Base-by-base conservation (phyloP, 2,888 invertebrate genomes). In the Polyommatus icarus region DNA sequence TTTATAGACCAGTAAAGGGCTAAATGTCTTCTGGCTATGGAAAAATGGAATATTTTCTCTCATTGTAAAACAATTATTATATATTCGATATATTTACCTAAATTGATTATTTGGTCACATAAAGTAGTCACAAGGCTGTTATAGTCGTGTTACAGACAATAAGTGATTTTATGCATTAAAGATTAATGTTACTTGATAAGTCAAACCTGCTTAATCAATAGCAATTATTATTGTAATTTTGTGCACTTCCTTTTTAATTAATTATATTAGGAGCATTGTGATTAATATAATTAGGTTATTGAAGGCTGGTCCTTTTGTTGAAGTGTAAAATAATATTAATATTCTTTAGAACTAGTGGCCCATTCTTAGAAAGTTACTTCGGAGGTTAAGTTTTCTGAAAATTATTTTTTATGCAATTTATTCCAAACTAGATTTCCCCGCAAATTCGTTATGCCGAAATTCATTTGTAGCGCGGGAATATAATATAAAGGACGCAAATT, bases 271-370 rank as follows among this genome's bases (percentile, higher is more conserved):
- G 67, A 67, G 5, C 73, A 75, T 50, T 75, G 75, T 75, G 54
- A 75, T 75, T 75, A 15, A 61, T 61, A 67, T 67, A 29, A 67
- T 67, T 29, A 29, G 24, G 29, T 18, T 67, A 71, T 72, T 75
- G 7, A 75, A 75, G 75, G 75, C 75, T 75, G 75, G 75, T 50
- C 75, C 54, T 75, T 75, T 40, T 15, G 46, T 46, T 40, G 36
- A 72, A 46, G 20, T 67, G 67, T 67, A 29, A 29, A 67, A 61
- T 61, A 61, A 61, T 61, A 24, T 61, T 61, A 61, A 24, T 24
- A 67, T 67, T 67, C 15, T 67, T 32, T 67, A 67, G 67, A 67
- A 67, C 67, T 67, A 67, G 67, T 67, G 18, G 15, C 67, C 15
- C 29, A 32, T 18, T 67, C 67, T 29, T 67, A 15, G 29, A 67